phyloP scores from a whole-genome alignment of 2,797 vertebrate genomes.

The Squalus acanthias region DNA sequence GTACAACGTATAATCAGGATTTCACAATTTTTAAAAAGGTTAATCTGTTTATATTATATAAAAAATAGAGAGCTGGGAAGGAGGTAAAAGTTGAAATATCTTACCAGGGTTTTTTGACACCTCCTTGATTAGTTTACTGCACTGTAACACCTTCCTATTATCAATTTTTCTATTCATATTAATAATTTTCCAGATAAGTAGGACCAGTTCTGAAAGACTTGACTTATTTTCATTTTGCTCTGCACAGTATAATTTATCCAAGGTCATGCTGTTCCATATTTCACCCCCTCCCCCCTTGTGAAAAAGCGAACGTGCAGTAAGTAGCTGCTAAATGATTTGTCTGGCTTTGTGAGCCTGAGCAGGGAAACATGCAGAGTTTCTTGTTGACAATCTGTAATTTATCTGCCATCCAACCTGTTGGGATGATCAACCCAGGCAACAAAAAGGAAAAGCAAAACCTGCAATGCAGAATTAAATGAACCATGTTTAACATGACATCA shows the following conservation, averaged over 20 bases:
- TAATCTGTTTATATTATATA: conserved; percentile 26
- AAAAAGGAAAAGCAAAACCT: conserved; percentile 44
- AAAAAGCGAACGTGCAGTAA: conserved; percentile 16
- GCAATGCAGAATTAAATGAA: conserved; percentile 41
- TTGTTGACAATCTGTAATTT: conserved; percentile 51
- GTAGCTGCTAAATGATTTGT: conserved; percentile 27
- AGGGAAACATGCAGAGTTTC: conserved; percentile 40
- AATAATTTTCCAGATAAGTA: background rate
- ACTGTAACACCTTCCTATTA: background rate
- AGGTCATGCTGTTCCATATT: background rate
- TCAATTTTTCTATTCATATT: background rate
- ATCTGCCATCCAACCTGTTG: conserved; percentile 41
- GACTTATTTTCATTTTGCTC: background rate
- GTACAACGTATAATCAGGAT: conserved; percentile 33
- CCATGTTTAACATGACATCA: background rate
- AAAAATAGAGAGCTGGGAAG: background rate
- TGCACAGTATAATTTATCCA: conserved; percentile 8
- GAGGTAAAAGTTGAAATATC: background rate
- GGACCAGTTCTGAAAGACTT: background rate
- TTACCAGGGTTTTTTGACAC: background rate
- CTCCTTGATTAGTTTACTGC: conserved; percentile 12
- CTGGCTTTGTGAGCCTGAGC: conserved; percentile 45
- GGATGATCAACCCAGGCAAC: conserved; percentile 36
- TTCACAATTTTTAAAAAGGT: conserved; percentile 17
- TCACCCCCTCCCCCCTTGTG: background rate